Evolutionary conservation across 2,888 invertebrate species (phyloP).

Genomic region (Coenonympha arcania): DNA sequence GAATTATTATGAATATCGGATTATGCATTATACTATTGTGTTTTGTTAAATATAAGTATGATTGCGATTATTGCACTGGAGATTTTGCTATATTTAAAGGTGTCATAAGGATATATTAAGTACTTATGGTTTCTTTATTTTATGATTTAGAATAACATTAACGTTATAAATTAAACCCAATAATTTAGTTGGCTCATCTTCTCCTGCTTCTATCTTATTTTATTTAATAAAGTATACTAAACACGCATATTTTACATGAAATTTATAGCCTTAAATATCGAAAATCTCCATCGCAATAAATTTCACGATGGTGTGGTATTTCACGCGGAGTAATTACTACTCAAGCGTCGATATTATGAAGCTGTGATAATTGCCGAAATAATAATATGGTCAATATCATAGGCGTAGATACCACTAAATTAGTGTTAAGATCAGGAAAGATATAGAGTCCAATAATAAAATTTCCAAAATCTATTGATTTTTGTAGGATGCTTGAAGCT

Average conservation of each 20-base stretch:
- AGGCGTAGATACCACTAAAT: background rate
- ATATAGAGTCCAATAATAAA: background rate
- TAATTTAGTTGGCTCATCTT: too few relatives aligned
- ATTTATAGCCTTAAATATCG: slow-evolving; percentile 12
- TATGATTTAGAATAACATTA: background rate
- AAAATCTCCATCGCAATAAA: slow-evolving; percentile 12
- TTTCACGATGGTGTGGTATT: slow-evolving; percentile 17
- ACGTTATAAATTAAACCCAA: background rate
- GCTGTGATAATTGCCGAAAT: slow-evolving; percentile 12
- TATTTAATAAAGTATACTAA: too few relatives aligned
- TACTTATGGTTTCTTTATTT: too few relatives aligned
- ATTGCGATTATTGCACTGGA: slow-evolving; percentile 4
- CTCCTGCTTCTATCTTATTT: too few relatives aligned
- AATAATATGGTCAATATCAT: slow-evolving; percentile 1
- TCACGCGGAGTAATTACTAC: slow-evolving; percentile 17
- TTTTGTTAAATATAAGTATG: slow-evolving; percentile 13
- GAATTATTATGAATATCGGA: slow-evolving; percentile 19
- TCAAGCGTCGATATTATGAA: slow-evolving; percentile 12
- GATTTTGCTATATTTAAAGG: background rate
- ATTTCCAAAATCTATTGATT: too few relatives aligned
- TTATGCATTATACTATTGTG: slow-evolving; percentile 20
- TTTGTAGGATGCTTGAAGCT: too few relatives aligned
- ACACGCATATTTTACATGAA: slow-evolving; percentile 7
- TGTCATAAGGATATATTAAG: too few relatives aligned
- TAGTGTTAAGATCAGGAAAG: background rate